Conservation (phyloP, 2,797 vertebrate genomes). For the Podargus strigoides region DNA sequence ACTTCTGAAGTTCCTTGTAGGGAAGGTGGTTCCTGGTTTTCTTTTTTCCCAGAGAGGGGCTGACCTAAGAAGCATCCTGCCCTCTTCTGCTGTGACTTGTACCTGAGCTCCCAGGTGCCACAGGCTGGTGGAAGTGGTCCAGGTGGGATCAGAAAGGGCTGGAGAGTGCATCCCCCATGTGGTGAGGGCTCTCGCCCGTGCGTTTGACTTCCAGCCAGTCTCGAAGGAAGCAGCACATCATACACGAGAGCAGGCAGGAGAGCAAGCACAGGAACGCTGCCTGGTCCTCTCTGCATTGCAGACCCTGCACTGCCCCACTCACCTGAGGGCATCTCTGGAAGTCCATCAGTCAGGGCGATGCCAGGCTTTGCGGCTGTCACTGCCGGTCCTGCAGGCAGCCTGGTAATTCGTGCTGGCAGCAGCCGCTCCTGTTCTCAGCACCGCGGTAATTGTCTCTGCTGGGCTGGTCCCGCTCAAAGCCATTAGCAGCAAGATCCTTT, state of each 20-base stretch:
- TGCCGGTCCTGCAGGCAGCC: fast-evolving
- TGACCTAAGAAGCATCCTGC: not conserved
- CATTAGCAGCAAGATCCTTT: not conserved
- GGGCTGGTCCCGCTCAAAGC: not conserved
- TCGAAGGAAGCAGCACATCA: not conserved
- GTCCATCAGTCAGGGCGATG: not conserved
- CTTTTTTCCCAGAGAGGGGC: not conserved
- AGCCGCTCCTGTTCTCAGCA: not conserved
- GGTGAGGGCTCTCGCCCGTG: not conserved
- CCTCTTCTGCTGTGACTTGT: not conserved
- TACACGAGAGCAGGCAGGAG: not conserved
- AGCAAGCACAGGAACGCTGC: not conserved
- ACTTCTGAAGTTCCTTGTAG: not conserved
- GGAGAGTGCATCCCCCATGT: not conserved
- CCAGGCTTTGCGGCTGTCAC: not conserved
- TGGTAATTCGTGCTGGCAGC: not conserved
- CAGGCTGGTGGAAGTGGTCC: not conserved
- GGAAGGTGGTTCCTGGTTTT: not conserved
- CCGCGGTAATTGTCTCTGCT: not conserved
- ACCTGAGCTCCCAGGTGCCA: not conserved
- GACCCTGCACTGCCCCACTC: not conserved
- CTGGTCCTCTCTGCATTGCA: not conserved
- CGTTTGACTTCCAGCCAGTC: not conserved
- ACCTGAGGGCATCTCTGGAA: not conserved
- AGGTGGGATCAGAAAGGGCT: not conserved